These are phyloP conservation scores for Lates calcarifer DNA, from an alignment of 2,113 vertebrate genomes.

Conservation along the genomic window DNA sequence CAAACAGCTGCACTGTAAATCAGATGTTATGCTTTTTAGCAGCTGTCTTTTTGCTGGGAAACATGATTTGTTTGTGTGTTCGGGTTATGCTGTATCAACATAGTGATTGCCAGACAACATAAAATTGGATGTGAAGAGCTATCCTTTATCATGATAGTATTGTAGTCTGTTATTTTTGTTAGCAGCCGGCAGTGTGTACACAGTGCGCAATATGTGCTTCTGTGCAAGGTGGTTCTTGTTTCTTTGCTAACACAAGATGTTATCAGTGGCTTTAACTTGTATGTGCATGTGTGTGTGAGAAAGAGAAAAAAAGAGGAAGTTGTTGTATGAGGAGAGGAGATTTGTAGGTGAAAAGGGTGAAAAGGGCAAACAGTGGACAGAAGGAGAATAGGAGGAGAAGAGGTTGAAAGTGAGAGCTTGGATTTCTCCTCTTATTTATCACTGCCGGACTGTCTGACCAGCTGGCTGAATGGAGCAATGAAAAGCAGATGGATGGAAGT, in stretches of 20 bases:
- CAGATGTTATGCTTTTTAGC: not conserved
- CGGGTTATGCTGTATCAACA: constrained; percentile 26
- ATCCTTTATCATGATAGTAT: constrained; percentile 24
- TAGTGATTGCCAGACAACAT: constrained; percentile 21
- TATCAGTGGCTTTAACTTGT: not conserved
- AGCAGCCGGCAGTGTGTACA: not conserved
- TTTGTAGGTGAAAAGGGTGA: not conserved
- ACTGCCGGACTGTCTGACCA: constrained; percentile 36
- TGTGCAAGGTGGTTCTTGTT: constrained; percentile 2
- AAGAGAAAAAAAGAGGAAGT: not conserved
- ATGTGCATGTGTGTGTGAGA: not conserved
- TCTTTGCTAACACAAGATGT: not conserved
- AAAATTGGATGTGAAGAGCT: constrained; percentile 6
- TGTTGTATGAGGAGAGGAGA: not conserved
- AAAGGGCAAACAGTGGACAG: not conserved
- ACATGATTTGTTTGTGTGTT: constrained; percentile 31
- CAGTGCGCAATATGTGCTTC: not conserved
- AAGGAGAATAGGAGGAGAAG: not conserved
- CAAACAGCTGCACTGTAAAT: constrained; percentile 8
- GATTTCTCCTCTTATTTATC: constrained; percentile 33
- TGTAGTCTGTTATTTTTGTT: constrained; percentile 16
- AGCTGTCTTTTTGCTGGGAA: not conserved
- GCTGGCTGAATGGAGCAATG: constrained; percentile 47
- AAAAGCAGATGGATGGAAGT: constrained; percentile 54
- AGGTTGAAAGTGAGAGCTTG: constrained; percentile 8